phyloP scores from a whole-genome alignment of 2,888 invertebrate species.

The Pheosia gnoma region DNA sequence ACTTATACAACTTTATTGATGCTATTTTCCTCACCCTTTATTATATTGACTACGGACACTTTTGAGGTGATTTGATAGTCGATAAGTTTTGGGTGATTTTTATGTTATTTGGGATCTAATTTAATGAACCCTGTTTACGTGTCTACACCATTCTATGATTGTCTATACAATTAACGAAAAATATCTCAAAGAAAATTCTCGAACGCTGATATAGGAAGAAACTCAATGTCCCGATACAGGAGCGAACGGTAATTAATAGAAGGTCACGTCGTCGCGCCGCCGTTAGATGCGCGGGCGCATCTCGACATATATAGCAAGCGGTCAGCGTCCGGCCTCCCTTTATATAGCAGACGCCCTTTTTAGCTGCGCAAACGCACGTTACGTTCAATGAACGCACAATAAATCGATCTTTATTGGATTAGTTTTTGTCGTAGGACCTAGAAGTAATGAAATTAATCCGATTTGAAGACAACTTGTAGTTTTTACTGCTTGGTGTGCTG shows the following conservation, averaged over 20 bases:
- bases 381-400: constrained; percentile 23
- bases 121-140: no score
- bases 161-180: neutral
- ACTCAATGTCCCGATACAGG: constrained; percentile 59
- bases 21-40: no score
- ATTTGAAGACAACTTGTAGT: neutral
- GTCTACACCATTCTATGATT: no score
- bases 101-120: no score
- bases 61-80: no score
- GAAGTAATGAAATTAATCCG: constrained; percentile 32
- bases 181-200: constrained; percentile 1
- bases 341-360: constrained; percentile 60
- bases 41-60: no score
- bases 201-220: constrained; percentile 35
- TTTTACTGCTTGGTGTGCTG: neutral
- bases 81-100: no score
- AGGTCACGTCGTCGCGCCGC: constrained; percentile 60
- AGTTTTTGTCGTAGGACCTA: constrained; percentile 22
- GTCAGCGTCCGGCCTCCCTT: constrained; percentile 63
- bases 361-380: constrained; percentile 26
- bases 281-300: constrained; percentile 73
- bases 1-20: no score
- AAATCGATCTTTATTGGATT: constrained; percentile 30
- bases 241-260: constrained; percentile 79
- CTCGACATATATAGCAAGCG: constrained; percentile 66